Conservation (phyloP, 1,140 invertebrate species). For the Helicoverpa zea region DNA sequence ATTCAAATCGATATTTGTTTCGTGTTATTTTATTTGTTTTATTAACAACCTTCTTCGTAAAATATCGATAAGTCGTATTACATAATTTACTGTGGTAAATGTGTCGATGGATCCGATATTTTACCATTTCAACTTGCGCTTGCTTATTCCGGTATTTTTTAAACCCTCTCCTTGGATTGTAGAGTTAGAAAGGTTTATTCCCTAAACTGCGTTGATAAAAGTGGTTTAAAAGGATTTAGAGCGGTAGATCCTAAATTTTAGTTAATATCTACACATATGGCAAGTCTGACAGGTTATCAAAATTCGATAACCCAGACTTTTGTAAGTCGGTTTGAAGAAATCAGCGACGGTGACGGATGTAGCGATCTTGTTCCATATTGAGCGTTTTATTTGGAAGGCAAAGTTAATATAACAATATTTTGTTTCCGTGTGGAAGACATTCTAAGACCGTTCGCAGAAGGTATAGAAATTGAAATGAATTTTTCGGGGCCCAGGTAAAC, state of each 20-base stretch:
- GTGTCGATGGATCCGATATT: not conserved
- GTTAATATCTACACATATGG: no score
- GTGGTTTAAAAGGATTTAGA: no score
- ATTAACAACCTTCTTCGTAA: conserved; percentile 18
- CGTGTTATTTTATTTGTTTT: conserved; percentile 26
- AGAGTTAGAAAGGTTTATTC: no score
- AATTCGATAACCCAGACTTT: conserved; percentile 40
- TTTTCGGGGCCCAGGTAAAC: not conserved
- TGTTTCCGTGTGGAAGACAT: not conserved
- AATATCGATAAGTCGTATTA: conserved; percentile 16
- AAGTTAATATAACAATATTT: not conserved
- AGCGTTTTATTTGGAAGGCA: not conserved
- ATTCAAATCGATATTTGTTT: conserved; percentile 14
- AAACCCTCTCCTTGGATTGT: no score
- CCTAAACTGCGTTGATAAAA: no score
- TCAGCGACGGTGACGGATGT: no score
- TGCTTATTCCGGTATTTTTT: not conserved
- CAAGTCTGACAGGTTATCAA: conserved; percentile 44
- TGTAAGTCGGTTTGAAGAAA: not conserved
- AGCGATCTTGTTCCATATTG: not conserved
- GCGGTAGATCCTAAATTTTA: no score
- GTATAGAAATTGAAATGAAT: not conserved
- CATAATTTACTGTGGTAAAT: conserved; percentile 9
- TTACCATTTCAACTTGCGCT: not conserved
- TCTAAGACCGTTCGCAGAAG: not conserved